Conservation (phyloP, 2,113 vertebrate species). For the Cheirogaleus medius region DNA sequence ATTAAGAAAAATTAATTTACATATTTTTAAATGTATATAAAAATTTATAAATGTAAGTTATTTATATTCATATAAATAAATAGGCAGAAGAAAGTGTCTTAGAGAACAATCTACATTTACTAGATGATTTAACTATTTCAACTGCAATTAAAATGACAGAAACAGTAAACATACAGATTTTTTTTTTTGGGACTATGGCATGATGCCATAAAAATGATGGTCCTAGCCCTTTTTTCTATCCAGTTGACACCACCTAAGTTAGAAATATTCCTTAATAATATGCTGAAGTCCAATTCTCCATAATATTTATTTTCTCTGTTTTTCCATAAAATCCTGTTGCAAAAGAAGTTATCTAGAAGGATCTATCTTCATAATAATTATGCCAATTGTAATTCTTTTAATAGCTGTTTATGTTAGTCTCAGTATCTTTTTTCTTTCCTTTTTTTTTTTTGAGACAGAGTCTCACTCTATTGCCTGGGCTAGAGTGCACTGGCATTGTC, state of each 20-base stretch:
- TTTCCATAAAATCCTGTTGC: background rate
- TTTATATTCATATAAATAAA: background rate
- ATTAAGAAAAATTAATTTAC: conserved; percentile 61
- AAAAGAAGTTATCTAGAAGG: conserved; percentile 4
- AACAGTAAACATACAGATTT: background rate
- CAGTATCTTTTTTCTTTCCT: background rate
- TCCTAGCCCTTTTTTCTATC: background rate
- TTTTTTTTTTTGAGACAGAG: too few species aligned
- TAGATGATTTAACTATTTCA: conserved; percentile 32
- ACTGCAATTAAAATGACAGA: conserved; percentile 5
- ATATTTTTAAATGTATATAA: background rate
- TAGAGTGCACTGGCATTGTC: too few species aligned
- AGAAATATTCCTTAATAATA: conserved; percentile 8
- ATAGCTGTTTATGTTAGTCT: background rate
- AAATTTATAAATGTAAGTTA: background rate
- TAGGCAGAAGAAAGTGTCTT: background rate
- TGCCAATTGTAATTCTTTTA: background rate
- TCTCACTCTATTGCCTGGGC: too few species aligned
- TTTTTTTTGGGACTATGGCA: background rate
- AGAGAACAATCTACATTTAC: background rate
- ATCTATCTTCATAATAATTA: background rate
- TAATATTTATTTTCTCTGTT: conserved; percentile 1
- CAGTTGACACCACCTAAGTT: background rate
- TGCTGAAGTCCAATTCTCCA: background rate
- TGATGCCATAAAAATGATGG: background rate